Evolutionary conservation across 2,113 vertebrate genomes (phyloP), one percentile per base, ranked within the genome.

Genomic region (Myiopsitta monachus): DNA sequence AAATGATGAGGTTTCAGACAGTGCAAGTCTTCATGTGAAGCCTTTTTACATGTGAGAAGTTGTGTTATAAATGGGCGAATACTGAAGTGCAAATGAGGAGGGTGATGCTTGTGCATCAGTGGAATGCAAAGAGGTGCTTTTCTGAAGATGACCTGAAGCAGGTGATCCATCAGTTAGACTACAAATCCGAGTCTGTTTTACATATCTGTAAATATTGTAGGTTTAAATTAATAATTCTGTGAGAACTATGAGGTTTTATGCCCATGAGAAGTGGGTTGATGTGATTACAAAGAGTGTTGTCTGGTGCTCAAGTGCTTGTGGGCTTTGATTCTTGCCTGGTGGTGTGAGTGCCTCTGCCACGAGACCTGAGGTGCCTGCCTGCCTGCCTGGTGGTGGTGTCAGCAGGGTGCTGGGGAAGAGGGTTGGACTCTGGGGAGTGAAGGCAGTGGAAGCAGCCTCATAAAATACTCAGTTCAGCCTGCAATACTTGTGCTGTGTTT

Each of bases 321-420:
- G 69, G 26, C 81, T 61, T 49, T 62, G 70, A 9, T 41, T 49
- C 21, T 47, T 66, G n/a, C 47, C 10, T 1, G 3, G 44, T 36
- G 9, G 1, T 6, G 49, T 6, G 30, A 38, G 44, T 9, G 19
- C 16, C 10, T 18, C 27, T 90, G 66, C 52, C 18, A 10, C 5
- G 74, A 63, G 54, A 18, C 39, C 55, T 33, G 69, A 23, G 57
- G 14, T 44, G 1, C 39, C 36, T 5, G 43, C 36, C n/a, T 30
- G 30, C 39, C 12, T 52, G 41, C 24, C 0, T 0, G 3, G 0
- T 3, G 4, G 38, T 41, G n/a, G 10, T 13, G 2, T n/a, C 19
- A 69, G 44, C 36, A 23, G 18, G 0, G 3, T 46, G 31, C 28
- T n/a, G 15, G 28, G 31, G 24, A 38, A 10, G 24, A 8, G 10